A percentile compares a stretch with the other conserved stretches of the same genome.
Evolutionary conservation across 2,888 invertebrate genomes (phyloP).

Genomic region (Exocentrus adspersus): DNA sequence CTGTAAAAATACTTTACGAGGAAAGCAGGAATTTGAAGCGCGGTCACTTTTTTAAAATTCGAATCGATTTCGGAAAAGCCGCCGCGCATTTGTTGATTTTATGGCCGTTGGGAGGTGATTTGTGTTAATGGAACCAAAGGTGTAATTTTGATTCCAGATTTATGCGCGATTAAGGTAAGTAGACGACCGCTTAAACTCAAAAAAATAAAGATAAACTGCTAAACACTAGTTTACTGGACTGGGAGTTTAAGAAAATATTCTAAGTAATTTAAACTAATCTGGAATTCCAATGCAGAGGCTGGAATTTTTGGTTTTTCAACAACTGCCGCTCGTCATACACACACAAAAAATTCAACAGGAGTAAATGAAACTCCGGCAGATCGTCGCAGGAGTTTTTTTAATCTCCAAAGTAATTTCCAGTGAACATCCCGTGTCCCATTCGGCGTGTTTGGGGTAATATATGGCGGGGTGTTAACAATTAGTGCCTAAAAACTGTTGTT

Average conservation of each 20-base stretch:
- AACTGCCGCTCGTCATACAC: too few relatives aligned
- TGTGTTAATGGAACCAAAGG: slow-evolving; percentile 17
- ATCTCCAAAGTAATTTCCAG: slow-evolving; percentile 30
- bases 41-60: slow-evolving; percentile 7
- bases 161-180: slow-evolving; percentile 3
- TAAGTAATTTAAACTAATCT: too few relatives aligned
- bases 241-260: too few relatives aligned
- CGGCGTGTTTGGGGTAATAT: slow-evolving; percentile 48
- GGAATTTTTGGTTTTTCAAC: too few relatives aligned
- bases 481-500: slow-evolving; percentile 53
- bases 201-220: too few relatives aligned
- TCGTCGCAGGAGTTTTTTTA: slow-evolving; percentile 2
- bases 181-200: too few relatives aligned
- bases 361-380: neutral
- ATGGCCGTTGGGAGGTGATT: slow-evolving; percentile 35
- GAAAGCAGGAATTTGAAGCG: neutral
- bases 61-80: slow-evolving; percentile 30
- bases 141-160: slow-evolving; percentile 22
- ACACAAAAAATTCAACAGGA: neutral
- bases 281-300: too few relatives aligned
- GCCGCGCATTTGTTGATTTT: slow-evolving; percentile 43
- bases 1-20: slow-evolving; percentile 12
- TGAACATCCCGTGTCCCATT: slow-evolving; percentile 34
- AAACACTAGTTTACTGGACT: too few relatives aligned
- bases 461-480: slow-evolving; percentile 52